phyloP scores from a whole-genome alignment of 2,113 vertebrate species.

The Halichoerus grypus region DNA sequence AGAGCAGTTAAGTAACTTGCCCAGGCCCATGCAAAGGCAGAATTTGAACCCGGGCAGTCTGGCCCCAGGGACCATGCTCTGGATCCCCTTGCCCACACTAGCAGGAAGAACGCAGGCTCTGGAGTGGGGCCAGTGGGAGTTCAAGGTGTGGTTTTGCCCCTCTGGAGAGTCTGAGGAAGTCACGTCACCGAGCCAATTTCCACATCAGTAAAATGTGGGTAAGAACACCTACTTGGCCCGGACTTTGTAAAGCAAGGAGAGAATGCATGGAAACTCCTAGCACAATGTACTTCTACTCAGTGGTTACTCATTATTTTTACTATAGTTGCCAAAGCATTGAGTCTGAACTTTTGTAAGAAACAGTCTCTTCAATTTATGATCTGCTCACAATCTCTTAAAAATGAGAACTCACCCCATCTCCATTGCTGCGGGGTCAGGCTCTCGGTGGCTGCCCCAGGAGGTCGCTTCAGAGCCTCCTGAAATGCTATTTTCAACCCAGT shows the following conservation, averaged over 20 bases:
- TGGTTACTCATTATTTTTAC: neutral
- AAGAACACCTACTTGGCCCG: neutral
- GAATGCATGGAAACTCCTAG: neutral
- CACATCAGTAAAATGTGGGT: neutral
- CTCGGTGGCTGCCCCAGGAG: too few relatives aligned
- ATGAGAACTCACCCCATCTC: neutral
- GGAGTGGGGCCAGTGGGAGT: neutral
- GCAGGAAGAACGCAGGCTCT: neutral
- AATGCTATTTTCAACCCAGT: neutral
- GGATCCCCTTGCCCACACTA: too few relatives aligned
- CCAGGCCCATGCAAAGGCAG: neutral
- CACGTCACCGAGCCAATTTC: neutral
- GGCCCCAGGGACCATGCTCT: neutral
- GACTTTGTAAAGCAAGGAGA: neutral
- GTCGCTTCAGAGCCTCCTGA: neutral
- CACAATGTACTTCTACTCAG: neutral
- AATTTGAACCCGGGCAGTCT: neutral
- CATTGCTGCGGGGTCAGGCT: fast-evolving
- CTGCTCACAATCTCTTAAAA: neutral
- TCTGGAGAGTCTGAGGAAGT: neutral
- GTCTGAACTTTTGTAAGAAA: neutral
- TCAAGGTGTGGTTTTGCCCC: neutral
- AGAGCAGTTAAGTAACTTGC: neutral
- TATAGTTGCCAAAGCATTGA: neutral
- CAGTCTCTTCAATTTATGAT: neutral